These are phyloP conservation scores for Alligator mississippiensis DNA, from an alignment of 2,113 vertebrate genomes.

Conservation along the genomic window DNA sequence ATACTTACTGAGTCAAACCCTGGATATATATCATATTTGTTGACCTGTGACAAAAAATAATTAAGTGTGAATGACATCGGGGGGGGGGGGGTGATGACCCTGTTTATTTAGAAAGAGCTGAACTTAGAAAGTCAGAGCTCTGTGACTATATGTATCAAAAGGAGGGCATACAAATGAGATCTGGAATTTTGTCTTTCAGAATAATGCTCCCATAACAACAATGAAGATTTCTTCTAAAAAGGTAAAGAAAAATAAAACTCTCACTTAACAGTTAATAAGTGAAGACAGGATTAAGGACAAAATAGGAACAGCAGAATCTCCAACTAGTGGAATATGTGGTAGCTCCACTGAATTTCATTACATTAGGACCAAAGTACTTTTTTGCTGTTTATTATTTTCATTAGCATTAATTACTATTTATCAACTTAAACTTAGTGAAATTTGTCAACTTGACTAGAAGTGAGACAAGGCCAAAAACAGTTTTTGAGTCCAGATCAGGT, in stretches of 20 bases:
- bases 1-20: background rate
- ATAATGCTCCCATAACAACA: conserved; percentile 89
- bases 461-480: background rate
- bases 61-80: background rate
- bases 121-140: background rate
- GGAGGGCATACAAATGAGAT: background rate
- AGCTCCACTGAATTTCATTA: background rate
- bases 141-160: background rate
- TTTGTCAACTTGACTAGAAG: background rate
- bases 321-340: background rate
- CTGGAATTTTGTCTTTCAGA: conserved; percentile 81
- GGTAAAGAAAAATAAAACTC: conserved; percentile 78
- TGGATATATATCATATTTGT: conserved; percentile 30
- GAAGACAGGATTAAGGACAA: background rate
- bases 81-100: background rate
- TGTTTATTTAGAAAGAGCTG: background rate
- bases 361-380: background rate
- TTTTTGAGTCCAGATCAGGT: background rate
- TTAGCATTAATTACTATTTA: background rate
- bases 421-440: background rate
- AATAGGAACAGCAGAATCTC: background rate
- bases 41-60: conserved; percentile 14
- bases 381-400: background rate
- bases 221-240: conserved; percentile 98
- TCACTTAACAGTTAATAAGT: background rate